Evolutionary conservation across 2,888 invertebrate species (phyloP).

Genomic region (Dynastes maya): DNA sequence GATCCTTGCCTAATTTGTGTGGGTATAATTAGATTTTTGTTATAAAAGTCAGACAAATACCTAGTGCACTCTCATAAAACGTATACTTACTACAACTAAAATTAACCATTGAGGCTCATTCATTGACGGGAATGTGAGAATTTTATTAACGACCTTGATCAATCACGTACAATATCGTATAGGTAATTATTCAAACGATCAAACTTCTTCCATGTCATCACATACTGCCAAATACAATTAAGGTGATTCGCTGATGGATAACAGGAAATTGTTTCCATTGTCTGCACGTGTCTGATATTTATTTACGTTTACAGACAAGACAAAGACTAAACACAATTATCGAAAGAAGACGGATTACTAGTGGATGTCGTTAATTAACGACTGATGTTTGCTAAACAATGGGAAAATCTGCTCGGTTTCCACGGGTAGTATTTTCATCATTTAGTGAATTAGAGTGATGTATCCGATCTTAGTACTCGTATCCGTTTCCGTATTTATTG

Average conservation of each 20-base stretch:
- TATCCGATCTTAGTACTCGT: too few relatives aligned
- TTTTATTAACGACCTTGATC: background rate
- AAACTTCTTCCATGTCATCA: constrained; percentile 5
- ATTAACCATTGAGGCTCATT: too few relatives aligned
- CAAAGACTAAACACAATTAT: constrained; percentile 25
- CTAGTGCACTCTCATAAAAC: too few relatives aligned
- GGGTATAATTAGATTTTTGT: too few relatives aligned
- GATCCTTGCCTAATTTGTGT: too few relatives aligned
- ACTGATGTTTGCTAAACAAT: constrained; percentile 12
- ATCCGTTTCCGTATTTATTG: too few relatives aligned
- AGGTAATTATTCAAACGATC: background rate
- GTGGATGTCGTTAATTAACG: constrained; percentile 20
- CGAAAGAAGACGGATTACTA: constrained; percentile 16
- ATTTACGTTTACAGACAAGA: constrained; percentile 5
- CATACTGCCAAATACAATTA: constrained; percentile 13
- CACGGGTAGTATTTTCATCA: background rate
- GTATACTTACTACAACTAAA: too few relatives aligned
- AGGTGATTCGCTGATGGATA: constrained; percentile 18
- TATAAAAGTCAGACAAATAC: too few relatives aligned
- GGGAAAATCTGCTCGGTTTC: background rate
- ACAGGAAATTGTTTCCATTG: constrained; percentile 11
- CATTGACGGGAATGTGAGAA: too few relatives aligned
- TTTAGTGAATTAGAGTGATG: background rate
- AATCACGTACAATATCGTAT: background rate
- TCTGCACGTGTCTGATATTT: constrained; percentile 16